A percentile compares a stretch with the other conserved stretches of the same genome.
Evolutionary conservation across 2,888 invertebrate genomes (phyloP).

Genomic region (Cordilura impudica): DNA sequence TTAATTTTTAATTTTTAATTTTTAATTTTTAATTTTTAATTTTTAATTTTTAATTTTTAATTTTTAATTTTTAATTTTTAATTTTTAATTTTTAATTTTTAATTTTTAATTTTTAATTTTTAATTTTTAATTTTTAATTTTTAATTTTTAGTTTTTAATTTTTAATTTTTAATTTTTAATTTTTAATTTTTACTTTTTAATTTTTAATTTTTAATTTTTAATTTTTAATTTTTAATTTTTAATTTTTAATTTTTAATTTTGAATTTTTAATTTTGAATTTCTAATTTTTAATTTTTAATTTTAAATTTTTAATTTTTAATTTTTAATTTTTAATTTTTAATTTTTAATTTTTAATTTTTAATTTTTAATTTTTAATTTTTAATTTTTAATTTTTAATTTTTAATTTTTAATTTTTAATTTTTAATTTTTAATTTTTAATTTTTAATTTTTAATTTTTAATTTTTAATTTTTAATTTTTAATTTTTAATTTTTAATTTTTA

Average conservation of each 20-base stretch:
- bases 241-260: background rate
- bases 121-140: background rate
- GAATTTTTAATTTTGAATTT: background rate
- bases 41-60: background rate
- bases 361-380: background rate
- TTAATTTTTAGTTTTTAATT: too few species aligned
- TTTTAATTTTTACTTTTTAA: too few species aligned
- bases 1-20: background rate
- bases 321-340: background rate
- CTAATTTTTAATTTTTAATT: too few species aligned
- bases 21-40: background rate
- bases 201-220: background rate
- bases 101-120: background rate
- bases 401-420: background rate
- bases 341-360: background rate
- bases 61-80: background rate
- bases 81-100: background rate
- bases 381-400: background rate
- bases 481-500: background rate
- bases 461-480: background rate
- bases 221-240: background rate
- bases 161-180: too few species aligned
- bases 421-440: background rate
- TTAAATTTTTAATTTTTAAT: background rate
- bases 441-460: background rate